A percentile compares a stretch with the other conserved stretches of the same genome.
phyloP scores from a whole-genome alignment of 2,113 vertebrate genomes.

The Oriolus oriolus region DNA sequence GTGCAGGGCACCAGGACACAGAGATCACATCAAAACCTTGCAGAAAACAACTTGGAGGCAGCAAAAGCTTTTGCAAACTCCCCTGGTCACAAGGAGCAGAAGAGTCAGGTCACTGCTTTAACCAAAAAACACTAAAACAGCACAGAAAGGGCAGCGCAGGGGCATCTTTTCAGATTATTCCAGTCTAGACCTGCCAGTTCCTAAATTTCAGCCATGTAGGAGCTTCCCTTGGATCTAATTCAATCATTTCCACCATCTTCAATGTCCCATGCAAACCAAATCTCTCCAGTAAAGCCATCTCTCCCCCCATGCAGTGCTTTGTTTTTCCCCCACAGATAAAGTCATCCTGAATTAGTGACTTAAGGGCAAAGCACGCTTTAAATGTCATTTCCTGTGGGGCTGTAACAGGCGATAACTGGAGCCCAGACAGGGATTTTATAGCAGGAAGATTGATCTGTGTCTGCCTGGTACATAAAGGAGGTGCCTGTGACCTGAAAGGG shows the following conservation, averaged over 20 bases:
- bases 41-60: neutral
- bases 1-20: neutral
- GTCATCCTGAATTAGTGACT: neutral
- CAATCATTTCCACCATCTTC: neutral
- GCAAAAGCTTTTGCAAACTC: neutral
- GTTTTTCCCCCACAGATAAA: neutral
- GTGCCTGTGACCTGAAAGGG: neutral
- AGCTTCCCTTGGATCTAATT: neutral
- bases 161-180: neutral
- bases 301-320: neutral
- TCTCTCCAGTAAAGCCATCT: neutral
- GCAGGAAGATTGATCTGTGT: neutral
- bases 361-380: neutral
- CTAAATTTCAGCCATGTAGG: neutral
- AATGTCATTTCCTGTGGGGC: neutral
- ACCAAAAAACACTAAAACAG: neutral
- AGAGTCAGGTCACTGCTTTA: neutral
- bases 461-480: neutral
- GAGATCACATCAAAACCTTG: neutral
- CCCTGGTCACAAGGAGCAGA: neutral
- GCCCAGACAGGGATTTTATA: neutral
- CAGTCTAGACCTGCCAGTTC: neutral
- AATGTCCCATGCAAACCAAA: neutral
- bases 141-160: neutral
- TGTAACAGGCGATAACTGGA: neutral